Base-by-base conservation (phyloP, 2,113 vertebrate species). In the Hemichromis elongatus region DNA sequence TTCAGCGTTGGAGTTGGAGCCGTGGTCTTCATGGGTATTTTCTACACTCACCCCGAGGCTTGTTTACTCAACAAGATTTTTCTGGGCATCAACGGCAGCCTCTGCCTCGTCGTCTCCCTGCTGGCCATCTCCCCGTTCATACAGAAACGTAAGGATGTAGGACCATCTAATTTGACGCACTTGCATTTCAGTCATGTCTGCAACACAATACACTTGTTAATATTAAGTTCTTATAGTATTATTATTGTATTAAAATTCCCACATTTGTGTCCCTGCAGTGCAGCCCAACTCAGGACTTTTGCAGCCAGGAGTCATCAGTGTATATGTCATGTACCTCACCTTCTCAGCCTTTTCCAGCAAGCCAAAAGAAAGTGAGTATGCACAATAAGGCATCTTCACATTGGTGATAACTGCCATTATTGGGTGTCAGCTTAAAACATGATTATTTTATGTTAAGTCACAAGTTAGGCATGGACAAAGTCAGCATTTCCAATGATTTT, bases 311-410 rank as follows among this genome's bases (percentile, higher is more conserved):
- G 94, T 99, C 91, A 99, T 99, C 94, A 99, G 97, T 88, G 97
- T 99, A 90, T 99, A 99, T 0, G 98, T 99, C 86, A 98, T 98
- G 89, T 99, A 99, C 89, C 98, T 99, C 90, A 99, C 99, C 16
- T 99, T 99, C 92, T 99, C 99, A 4, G 97, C 99, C 2, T 95
- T 99, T 80, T 96, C 98, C 91, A 99, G 98, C 96, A 99, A 99
- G 89, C 98, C 99, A 26, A 95, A 93, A 90, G 97, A 99, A 93
- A 93, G 96, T 85, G 93, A 96, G 99, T 98, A 68, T 47, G 35
- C 83, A 35, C 30, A 11, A 13, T 79, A 5, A 7, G 7, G 9
- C 11, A 3, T 73, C 21, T 18, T 2, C n/a, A 83, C 45, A 56
- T 50, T 75, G 42, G 18, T 19, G 10, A 26, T 47, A 2, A 54